These are phyloP conservation scores for Tubiluchus corallicola DNA, from an alignment of 2,888 invertebrate genomes.

Conservation along the genomic window DNA sequence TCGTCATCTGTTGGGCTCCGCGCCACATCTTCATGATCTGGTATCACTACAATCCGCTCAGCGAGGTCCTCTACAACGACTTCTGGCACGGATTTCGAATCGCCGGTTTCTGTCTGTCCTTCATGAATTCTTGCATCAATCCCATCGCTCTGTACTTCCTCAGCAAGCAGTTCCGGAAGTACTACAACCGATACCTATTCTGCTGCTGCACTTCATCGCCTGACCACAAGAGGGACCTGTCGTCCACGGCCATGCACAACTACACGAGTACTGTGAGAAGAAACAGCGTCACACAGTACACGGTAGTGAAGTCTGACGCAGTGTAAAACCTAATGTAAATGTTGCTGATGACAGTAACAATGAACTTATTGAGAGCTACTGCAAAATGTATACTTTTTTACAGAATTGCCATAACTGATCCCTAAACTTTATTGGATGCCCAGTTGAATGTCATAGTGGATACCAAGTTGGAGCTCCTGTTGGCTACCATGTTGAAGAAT, in stretches of 20 bases:
- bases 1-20: slow-evolving; percentile 31
- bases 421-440: too few relatives aligned
- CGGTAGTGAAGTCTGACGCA: neutral
- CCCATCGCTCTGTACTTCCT: slow-evolving; percentile 81
- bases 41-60: slow-evolving; percentile 44
- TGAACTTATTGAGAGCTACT: too few relatives aligned
- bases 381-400: too few relatives aligned
- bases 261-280: neutral
- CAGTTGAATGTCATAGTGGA: too few relatives aligned
- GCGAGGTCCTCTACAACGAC: slow-evolving; percentile 40
- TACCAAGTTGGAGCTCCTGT: too few relatives aligned
- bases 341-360: too few relatives aligned
- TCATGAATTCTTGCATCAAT: slow-evolving; percentile 75
- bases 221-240: neutral
- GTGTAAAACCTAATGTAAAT: too few relatives aligned
- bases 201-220: slow-evolving; percentile 36
- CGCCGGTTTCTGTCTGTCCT: slow-evolving; percentile 56
- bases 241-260: neutral
- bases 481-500: too few relatives aligned
- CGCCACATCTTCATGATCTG: slow-evolving; percentile 46
- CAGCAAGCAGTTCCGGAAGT: slow-evolving; percentile 73
- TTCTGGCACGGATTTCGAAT: slow-evolving; percentile 61
- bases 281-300: neutral
- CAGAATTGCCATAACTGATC: too few relatives aligned
- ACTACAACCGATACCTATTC: slow-evolving; percentile 72